Percentiles rank a stretch among this genome's conserved stretches.
Evolutionary conservation across 2,888 invertebrate species (phyloP).

Genomic region (Syrista parreyssii): DNA sequence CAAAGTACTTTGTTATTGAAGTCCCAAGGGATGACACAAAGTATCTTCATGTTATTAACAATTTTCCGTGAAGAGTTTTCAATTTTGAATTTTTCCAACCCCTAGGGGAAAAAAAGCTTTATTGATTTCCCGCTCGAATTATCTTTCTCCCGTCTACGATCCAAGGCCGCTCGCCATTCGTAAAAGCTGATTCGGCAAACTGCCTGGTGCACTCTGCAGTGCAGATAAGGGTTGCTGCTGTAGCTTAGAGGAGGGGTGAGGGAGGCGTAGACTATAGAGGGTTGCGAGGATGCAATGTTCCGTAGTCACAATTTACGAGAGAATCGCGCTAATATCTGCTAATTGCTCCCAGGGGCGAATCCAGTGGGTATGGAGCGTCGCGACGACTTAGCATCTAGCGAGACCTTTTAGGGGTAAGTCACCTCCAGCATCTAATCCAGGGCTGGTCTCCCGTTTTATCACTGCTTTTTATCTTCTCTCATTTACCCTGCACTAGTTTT

Average conservation of each 20-base stretch:
- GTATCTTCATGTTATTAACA: background rate
- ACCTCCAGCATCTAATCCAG: background rate
- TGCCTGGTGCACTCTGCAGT: constrained; percentile 36
- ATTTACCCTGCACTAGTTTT: background rate
- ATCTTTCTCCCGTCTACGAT: background rate
- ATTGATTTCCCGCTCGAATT: background rate
- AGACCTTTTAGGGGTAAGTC: background rate
- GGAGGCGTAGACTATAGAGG: constrained; percentile 9
- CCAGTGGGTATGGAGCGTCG: background rate
- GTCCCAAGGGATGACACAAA: background rate
- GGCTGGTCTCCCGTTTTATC: background rate
- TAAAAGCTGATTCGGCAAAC: constrained; percentile 11
- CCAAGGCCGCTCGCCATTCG: background rate
- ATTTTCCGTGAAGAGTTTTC: background rate
- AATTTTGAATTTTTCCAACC: background rate
- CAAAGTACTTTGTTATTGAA: background rate
- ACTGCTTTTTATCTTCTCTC: background rate
- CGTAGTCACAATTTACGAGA: constrained; percentile 9
- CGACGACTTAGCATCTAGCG: background rate
- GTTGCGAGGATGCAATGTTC: background rate
- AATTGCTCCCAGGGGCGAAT: constrained; percentile 6
- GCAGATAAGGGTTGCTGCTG: constrained; percentile 36
- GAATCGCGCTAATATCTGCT: constrained; percentile 11
- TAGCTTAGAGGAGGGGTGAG: constrained; percentile 22
- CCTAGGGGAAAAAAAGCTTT: background rate